phyloP scores from a whole-genome alignment of 30 jellyfish, hydroid and myxozoan genomes.

The Rhopilema esculentum region DNA sequence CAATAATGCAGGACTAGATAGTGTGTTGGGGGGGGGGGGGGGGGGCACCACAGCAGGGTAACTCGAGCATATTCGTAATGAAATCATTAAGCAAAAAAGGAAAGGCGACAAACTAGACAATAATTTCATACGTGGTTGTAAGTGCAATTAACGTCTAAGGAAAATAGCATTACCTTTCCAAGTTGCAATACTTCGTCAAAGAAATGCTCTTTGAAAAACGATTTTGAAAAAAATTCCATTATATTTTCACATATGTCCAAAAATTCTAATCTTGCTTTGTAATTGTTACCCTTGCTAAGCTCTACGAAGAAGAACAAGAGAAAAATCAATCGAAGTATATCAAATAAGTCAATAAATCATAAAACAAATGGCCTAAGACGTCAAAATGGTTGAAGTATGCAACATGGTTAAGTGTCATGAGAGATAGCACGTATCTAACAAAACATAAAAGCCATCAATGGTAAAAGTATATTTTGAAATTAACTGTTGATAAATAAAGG shows the following conservation, averaged over 20 bases:
- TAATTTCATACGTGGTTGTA: neutral
- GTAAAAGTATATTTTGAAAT: neutral
- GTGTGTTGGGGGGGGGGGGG: no score
- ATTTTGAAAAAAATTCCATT: slow-evolving; percentile 79
- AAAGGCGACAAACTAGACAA: no score
- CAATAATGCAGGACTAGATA: no score
- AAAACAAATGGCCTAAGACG: no score
- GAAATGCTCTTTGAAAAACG: slow-evolving; percentile 84
- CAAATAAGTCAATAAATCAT: no score
- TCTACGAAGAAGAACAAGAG: slow-evolving; percentile 25
- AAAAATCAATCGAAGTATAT: no score
- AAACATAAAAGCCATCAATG: no score
- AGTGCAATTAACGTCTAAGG: neutral
- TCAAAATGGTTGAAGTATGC: no score
- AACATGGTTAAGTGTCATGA: no score
- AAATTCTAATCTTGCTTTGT: slow-evolving; percentile 77
- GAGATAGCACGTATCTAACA: no score
- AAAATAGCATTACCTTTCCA: slow-evolving; percentile 66
- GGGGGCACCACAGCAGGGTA: no score
- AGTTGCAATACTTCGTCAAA: slow-evolving; percentile 77
- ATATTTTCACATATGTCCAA: slow-evolving; percentile 70
- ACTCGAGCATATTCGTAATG: slow-evolving; percentile 83
- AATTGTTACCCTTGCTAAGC: slow-evolving; percentile 63
- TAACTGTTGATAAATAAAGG: no score
- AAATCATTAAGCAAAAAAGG: slow-evolving; percentile 70